A percentile compares a stretch with the other conserved stretches of the same genome.
Conservation (phyloP, 2,888 invertebrate species). For the Epirrhoe tristata region DNA sequence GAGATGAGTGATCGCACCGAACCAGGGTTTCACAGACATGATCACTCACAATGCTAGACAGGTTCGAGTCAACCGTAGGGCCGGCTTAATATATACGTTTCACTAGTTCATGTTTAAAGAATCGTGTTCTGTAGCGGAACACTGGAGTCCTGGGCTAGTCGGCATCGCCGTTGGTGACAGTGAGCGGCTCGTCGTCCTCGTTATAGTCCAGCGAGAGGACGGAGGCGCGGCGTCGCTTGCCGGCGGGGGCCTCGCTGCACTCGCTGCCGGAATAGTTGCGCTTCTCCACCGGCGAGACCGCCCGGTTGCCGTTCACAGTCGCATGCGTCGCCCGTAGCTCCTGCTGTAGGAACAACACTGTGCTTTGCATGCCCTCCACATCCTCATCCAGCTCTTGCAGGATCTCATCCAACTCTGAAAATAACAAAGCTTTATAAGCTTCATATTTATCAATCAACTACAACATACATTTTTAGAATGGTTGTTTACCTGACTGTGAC, state of each 20-base stretch:
- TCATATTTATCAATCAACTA: neutral
- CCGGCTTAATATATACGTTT: slow-evolving; percentile 59
- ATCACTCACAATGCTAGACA: slow-evolving; percentile 66
- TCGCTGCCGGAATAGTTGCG: slow-evolving; percentile 76
- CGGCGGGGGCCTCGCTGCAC: slow-evolving; percentile 77
- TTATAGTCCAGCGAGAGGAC: slow-evolving; percentile 90
- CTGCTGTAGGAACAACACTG: slow-evolving; percentile 96
- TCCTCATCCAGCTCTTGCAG: slow-evolving; percentile 98
- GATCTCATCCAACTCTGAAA: slow-evolving; percentile 96
- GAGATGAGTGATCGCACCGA: slow-evolving; percentile 61
- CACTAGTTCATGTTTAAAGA: slow-evolving; percentile 66
- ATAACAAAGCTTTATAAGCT: neutral
- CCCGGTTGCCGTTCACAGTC: slow-evolving; percentile 70
- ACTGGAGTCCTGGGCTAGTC: slow-evolving; percentile 73
- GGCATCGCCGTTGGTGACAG: slow-evolving; percentile 88
- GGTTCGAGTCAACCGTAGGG: slow-evolving; percentile 61
- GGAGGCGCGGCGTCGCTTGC: slow-evolving; percentile 89
- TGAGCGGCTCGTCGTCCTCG: slow-evolving; percentile 90
- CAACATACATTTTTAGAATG: neutral
- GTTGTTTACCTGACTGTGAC: slow-evolving; percentile 93
- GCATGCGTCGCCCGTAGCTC: slow-evolving; percentile 92
- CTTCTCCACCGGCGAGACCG: slow-evolving; percentile 67
- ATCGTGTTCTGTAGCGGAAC: slow-evolving; percentile 63
- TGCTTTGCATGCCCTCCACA: slow-evolving; percentile 99
- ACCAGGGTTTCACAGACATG: slow-evolving; percentile 59